Conservation (phyloP, 2,797 vertebrate species). For the Poeciliopsis gracilis region DNA sequence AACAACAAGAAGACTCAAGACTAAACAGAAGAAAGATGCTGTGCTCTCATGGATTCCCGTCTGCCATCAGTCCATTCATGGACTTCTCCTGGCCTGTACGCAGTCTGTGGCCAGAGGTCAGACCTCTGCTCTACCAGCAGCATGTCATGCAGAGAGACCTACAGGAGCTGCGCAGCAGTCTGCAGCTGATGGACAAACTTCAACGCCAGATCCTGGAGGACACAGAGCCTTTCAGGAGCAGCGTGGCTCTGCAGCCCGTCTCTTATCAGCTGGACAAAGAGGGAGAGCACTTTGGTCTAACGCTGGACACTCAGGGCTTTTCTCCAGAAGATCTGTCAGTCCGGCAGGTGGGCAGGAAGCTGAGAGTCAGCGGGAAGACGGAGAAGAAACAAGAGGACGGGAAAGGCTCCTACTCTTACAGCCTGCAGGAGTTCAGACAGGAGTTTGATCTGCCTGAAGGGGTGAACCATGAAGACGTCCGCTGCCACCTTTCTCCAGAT, state of each 20-base stretch:
- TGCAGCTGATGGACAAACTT: no score
- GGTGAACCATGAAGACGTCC: no score
- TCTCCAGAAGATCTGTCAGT: conserved; percentile 78
- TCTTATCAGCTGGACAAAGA: conserved; percentile 61
- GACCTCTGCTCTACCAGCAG: no score
- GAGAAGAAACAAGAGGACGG: conserved; percentile 75
- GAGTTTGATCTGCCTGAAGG: no score
- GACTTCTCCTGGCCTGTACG: conserved; percentile 66
- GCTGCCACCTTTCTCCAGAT: no score
- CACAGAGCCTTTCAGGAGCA: conserved; percentile 48
- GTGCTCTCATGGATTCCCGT: conserved; percentile 64
- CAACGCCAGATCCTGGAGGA: no score
- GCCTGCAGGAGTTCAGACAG: no score
- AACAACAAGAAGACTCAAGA: background rate
- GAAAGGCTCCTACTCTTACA: conserved; percentile 66
- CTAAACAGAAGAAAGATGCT: conserved; percentile 47
- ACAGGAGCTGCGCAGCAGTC: no score
- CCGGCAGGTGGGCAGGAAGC: conserved; percentile 65
- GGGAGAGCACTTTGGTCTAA: conserved; percentile 71
- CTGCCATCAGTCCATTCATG: conserved; percentile 57
- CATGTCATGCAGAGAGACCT: no score
- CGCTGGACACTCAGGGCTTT: conserved; percentile 78
- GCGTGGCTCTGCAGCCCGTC: conserved; percentile 49
- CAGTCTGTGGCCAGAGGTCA: no score
- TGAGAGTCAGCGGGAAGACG: conserved; percentile 73